Conservation (phyloP, 2,888 invertebrate genomes). For the Rugalucina vietnamica region DNA sequence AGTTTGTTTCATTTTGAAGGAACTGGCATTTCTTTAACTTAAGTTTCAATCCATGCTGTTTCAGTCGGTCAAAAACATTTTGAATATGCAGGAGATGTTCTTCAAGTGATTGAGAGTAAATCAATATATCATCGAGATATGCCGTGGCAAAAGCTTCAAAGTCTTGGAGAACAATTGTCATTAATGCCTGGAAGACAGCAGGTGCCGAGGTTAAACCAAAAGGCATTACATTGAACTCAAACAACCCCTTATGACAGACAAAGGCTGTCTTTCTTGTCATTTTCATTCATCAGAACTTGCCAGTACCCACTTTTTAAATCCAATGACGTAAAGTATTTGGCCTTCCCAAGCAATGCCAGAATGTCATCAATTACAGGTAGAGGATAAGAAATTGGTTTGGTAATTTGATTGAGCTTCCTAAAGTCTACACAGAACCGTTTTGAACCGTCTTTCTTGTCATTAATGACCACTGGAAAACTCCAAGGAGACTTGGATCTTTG, state of each 20-base stretch:
- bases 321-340: conserved; percentile 28
- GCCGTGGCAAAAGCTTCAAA: conserved; percentile 33
- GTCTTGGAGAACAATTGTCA: no score
- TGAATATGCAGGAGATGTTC: conserved; percentile 46
- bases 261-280: conserved; percentile 50
- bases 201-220: conserved; percentile 42
- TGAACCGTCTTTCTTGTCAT: conserved; percentile 19
- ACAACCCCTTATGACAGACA: conserved; percentile 28
- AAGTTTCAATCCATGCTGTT: conserved; percentile 20
- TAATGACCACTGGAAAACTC: no score
- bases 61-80: conserved; percentile 39
- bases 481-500: not conserved
- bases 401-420: conserved; percentile 21
- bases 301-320: conserved; percentile 49
- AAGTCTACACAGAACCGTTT: conserved; percentile 28
- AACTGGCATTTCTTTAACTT: conserved; percentile 39
- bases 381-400: conserved; percentile 26
- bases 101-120: conserved; percentile 45
- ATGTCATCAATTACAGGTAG: no score
- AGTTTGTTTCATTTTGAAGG: conserved; percentile 35
- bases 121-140: conserved; percentile 59
- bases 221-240: conserved; percentile 38
- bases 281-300: conserved; percentile 44
- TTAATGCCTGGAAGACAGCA: no score
- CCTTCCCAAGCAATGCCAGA: conserved; percentile 25